phyloP scores from a whole-genome alignment of 2,797 vertebrate genomes.

The Gymnopithys bicolor region DNA sequence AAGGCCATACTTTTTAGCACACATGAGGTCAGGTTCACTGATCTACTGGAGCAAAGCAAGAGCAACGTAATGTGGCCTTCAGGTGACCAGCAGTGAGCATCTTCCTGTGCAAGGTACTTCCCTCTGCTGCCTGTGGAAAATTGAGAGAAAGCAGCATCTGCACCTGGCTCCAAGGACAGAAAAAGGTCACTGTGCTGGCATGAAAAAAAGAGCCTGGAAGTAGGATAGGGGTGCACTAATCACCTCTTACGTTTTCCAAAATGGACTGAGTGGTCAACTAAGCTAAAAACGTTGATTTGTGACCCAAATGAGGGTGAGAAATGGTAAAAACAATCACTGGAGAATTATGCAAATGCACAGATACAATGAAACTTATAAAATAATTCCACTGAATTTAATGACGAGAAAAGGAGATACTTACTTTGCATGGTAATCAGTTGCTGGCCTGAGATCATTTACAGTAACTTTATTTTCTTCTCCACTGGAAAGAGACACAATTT shows the following conservation, averaged over 20 bases:
- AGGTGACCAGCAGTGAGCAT: neutral
- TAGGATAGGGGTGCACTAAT: neutral
- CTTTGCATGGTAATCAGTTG: slow-evolving; percentile 96
- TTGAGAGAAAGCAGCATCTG: neutral
- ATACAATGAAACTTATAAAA: neutral
- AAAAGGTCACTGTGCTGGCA: neutral
- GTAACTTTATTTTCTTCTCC: slow-evolving; percentile 90
- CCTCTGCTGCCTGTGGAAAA: neutral
- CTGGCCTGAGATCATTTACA: slow-evolving; percentile 93
- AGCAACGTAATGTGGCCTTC: neutral
- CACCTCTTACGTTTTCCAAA: neutral
- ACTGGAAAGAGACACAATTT: slow-evolving; percentile 70
- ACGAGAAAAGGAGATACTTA: slow-evolving; percentile 57
- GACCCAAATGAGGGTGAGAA: neutral
- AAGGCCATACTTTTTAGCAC: neutral
- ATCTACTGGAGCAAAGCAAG: neutral
- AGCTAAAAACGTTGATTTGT: neutral
- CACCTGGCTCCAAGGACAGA: neutral
- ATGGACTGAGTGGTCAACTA: neutral
- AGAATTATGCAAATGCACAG: neutral
- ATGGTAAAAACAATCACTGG: neutral
- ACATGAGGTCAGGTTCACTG: neutral
- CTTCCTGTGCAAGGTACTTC: neutral
- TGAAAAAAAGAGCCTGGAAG: neutral
- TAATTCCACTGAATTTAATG: neutral